Evolutionary conservation across 2,113 vertebrate species (phyloP).

Genomic region (Sorex araneus): DNA sequence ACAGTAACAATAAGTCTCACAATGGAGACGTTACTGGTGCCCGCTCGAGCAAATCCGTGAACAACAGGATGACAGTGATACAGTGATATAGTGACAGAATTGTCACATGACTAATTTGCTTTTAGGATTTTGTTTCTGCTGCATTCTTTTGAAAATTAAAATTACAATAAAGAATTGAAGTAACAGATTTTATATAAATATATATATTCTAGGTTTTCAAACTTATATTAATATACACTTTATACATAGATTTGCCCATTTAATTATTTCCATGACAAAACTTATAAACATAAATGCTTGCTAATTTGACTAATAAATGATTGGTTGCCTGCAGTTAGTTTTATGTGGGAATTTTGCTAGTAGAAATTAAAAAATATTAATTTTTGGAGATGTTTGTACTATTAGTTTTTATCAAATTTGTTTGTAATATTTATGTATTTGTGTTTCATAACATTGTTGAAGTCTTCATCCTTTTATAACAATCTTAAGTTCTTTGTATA

Average conservation of each 20-base stretch:
- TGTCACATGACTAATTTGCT: background rate
- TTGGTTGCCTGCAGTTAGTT: background rate
- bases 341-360: background rate
- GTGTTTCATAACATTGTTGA: background rate
- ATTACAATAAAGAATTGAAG: background rate
- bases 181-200: background rate
- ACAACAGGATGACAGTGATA: too few relatives aligned
- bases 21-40: too few relatives aligned
- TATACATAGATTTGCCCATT: background rate
- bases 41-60: too few relatives aligned
- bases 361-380: background rate
- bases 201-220: background rate
- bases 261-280: slow-evolving; percentile 5
- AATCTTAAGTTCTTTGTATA: background rate
- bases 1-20: too few relatives aligned
- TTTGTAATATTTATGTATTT: slow-evolving; percentile 22
- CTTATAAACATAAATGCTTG: slow-evolving; percentile 26
- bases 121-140: background rate
- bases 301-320: slow-evolving; percentile 47
- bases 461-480: background rate
- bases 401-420: background rate
- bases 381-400: background rate
- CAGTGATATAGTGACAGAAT: background rate
- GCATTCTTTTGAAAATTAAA: slow-evolving; percentile 7
- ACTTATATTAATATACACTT: background rate